phyloP scores from a whole-genome alignment of 1,140 invertebrate species.

The Pogonus chalceus region DNA sequence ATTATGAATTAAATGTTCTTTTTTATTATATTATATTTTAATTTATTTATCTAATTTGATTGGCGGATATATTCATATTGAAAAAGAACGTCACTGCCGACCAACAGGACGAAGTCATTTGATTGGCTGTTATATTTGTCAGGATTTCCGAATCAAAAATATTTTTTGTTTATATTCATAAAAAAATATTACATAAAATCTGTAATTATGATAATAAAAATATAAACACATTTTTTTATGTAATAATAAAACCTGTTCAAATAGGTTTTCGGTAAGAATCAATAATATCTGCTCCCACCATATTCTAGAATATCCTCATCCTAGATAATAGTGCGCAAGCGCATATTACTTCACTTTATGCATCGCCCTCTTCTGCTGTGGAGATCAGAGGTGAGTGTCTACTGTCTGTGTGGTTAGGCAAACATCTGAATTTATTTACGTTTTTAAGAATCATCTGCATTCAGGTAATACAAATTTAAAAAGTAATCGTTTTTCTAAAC shows the following conservation, averaged over 20 bases:
- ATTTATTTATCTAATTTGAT: too few species aligned
- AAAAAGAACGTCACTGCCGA: too few species aligned
- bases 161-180: neutral
- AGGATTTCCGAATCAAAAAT: neutral
- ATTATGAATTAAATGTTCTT: too few species aligned
- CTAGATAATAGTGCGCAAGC: slow-evolving; percentile 4
- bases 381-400: slow-evolving; percentile 9
- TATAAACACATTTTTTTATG: neutral
- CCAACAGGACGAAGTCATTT: neutral
- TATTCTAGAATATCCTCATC: neutral
- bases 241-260: neutral
- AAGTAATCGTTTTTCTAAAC: neutral
- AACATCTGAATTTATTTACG: slow-evolving; percentile 1
- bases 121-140: neutral
- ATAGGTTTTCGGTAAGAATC: neutral
- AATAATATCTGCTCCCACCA: neutral
- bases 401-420: neutral
- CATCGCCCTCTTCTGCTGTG: slow-evolving; percentile 11
- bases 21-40: too few species aligned
- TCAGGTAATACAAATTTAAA: neutral
- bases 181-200: neutral
- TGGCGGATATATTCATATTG: too few species aligned
- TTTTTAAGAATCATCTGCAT: neutral
- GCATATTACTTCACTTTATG: slow-evolving; percentile 12
- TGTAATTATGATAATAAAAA: neutral